Conservation (phyloP, 2,113 vertebrate genomes). For the Periophthalmus modestus region DNA sequence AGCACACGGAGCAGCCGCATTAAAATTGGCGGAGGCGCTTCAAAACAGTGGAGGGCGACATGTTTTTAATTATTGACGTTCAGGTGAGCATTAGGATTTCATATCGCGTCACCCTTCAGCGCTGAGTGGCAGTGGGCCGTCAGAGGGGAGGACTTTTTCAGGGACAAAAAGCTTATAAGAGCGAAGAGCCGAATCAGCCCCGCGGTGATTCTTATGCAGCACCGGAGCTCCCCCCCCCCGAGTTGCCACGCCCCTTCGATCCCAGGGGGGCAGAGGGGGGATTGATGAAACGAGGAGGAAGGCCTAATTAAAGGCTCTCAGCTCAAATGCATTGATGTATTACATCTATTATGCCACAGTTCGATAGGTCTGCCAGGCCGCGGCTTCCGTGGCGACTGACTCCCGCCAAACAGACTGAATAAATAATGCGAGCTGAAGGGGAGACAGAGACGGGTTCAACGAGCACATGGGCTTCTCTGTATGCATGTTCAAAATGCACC, state of each 20-base stretch:
- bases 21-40: conserved; percentile 1
- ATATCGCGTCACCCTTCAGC: conserved; percentile 77
- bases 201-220: conserved; percentile 85
- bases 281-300: conserved; percentile 97
- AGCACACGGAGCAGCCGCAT: neutral
- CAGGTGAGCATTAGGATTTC: conserved; percentile 76
- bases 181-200: conserved; percentile 41
- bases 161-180: conserved; percentile 50
- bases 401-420: conserved; percentile 92
- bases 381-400: conserved; percentile 86
- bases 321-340: conserved; percentile 99
- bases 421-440: conserved; percentile 82
- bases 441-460: conserved; percentile 41
- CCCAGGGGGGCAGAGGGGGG: conserved; percentile 78
- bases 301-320: conserved; percentile 99
- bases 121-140: conserved; percentile 71
- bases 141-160: conserved; percentile 15
- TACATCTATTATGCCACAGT: conserved; percentile 94
- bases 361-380: conserved; percentile 91
- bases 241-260: conserved; percentile 78
- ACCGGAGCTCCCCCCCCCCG: conserved; percentile 77
- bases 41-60: conserved; percentile 64
- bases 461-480: conserved; percentile 58
- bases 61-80: conserved; percentile 72
- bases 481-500: conserved; percentile 60